Evolutionary conservation across 2,113 vertebrate species (phyloP).

Genomic region (Gadus chalcogrammus): DNA sequence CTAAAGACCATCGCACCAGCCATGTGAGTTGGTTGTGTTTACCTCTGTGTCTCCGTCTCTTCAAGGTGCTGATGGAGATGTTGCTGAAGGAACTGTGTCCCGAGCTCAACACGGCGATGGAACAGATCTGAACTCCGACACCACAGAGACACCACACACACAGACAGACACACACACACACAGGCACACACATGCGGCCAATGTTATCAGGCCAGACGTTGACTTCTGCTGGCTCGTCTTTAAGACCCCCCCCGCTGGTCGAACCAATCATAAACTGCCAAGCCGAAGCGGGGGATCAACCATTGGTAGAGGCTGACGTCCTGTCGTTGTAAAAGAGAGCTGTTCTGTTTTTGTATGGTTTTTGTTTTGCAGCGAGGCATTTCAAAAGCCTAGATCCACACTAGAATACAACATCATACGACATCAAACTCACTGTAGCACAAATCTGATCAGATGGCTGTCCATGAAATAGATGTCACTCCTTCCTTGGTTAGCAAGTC

Average conservation of each 20-base stretch:
- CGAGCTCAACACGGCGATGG: slow-evolving; percentile 83
- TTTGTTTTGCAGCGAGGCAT: slow-evolving; percentile 23
- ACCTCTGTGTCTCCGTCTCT: slow-evolving; percentile 5
- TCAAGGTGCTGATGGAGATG: slow-evolving; percentile 91
- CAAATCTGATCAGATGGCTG: slow-evolving; percentile 16
- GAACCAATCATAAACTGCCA: slow-evolving; percentile 44
- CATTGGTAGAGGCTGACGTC: slow-evolving; percentile 15
- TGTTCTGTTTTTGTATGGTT: slow-evolving; percentile 9
- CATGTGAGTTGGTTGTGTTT: neutral
- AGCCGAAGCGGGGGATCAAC: slow-evolving; percentile 11
- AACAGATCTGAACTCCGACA: slow-evolving; percentile 69
- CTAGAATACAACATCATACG: neutral
- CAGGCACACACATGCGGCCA: neutral
- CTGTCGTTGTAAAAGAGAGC: too few species aligned
- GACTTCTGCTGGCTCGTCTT: slow-evolving; percentile 18
- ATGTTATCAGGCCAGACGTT: neutral
- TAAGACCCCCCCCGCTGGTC: slow-evolving; percentile 39
- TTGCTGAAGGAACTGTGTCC: slow-evolving; percentile 90
- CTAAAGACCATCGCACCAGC: too few species aligned
- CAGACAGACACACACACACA: neutral
- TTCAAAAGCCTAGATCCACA: slow-evolving; percentile 2
- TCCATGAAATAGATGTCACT: neutral
- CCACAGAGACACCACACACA: neutral
- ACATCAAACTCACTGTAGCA: slow-evolving; percentile 24
- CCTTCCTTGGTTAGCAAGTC: slow-evolving; percentile 13